A percentile compares a stretch with the other conserved stretches of the same genome.
Evolutionary conservation across 2,113 vertebrate genomes (phyloP).

Genomic region (Planiliza haematocheilus): DNA sequence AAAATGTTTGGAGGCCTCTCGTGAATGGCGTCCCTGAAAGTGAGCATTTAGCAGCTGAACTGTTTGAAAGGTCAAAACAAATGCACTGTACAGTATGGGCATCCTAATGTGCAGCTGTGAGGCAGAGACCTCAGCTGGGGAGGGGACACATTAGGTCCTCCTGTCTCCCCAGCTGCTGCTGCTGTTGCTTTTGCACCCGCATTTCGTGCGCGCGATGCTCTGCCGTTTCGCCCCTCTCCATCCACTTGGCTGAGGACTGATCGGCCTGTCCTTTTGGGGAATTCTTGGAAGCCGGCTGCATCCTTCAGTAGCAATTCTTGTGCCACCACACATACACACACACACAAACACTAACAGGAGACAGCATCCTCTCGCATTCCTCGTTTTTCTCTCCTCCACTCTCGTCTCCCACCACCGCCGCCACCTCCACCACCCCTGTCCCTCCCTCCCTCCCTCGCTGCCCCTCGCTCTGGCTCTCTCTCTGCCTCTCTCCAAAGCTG

Average conservation of each 20-base stretch:
- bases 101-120: conserved; percentile 66
- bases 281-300: conserved; percentile 53
- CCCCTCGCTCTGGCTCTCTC: conserved; percentile 53
- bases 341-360: conserved; percentile 16
- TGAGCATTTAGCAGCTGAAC: conserved; percentile 48
- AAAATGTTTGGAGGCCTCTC: conserved; percentile 44
- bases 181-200: conserved; percentile 20
- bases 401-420: conserved; percentile 59
- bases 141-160: conserved; percentile 51
- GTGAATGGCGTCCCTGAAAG: conserved; percentile 41
- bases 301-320: conserved; percentile 69
- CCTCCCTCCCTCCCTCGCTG: conserved; percentile 54
- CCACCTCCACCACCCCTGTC: conserved; percentile 43
- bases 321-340: conserved; percentile 38
- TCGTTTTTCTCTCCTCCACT: conserved; percentile 55
- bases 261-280: conserved; percentile 51
- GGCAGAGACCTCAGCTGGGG: conserved; percentile 56
- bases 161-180: conserved; percentile 55
- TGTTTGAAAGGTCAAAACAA: conserved; percentile 63
- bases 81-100: conserved; percentile 51
- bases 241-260: conserved; percentile 39
- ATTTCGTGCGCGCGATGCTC: conserved; percentile 16
- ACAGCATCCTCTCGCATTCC: conserved; percentile 59
- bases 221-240: conserved; percentile 18
- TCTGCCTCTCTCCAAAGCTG: conserved; percentile 76